Conservation (phyloP, 2,113 vertebrate genomes). For the Bagarius yarrelli region DNA sequence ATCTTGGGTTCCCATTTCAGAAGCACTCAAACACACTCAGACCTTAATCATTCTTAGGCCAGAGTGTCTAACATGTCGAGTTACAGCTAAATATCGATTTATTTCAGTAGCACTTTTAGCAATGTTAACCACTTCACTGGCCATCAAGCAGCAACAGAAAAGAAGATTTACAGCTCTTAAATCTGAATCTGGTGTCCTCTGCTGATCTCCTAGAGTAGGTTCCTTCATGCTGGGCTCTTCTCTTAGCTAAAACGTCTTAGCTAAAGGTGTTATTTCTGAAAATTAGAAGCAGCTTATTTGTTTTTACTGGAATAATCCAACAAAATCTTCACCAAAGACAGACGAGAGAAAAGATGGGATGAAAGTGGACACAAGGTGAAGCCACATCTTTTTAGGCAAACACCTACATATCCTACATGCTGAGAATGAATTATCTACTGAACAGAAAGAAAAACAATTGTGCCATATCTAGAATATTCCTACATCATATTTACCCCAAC, state of each 20-base stretch:
- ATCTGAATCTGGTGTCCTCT: neutral
- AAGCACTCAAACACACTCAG: too few relatives aligned
- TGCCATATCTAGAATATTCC: neutral
- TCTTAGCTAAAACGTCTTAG: too few relatives aligned
- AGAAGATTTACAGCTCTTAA: neutral
- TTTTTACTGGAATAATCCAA: neutral
- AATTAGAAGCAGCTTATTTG: neutral
- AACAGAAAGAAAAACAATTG: neutral
- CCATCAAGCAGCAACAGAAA: neutral
- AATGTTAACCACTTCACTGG: neutral
- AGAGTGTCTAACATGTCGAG: too few relatives aligned
- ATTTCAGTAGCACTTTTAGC: too few relatives aligned
- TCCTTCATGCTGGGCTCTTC: neutral
- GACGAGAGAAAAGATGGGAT: neutral
- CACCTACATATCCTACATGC: neutral
- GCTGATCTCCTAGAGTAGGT: neutral
- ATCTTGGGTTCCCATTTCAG: too few relatives aligned
- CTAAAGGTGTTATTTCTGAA: neutral
- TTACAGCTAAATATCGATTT: too few relatives aligned
- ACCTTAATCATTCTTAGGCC: too few relatives aligned
- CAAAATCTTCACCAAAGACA: neutral
- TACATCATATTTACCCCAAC: neutral
- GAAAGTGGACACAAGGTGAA: neutral
- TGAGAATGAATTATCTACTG: slow-evolving; percentile 2
- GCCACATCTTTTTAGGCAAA: neutral